Evolutionary conservation across 2,888 invertebrate genomes (phyloP).

Genomic region (Metopia argyrocephala): DNA sequence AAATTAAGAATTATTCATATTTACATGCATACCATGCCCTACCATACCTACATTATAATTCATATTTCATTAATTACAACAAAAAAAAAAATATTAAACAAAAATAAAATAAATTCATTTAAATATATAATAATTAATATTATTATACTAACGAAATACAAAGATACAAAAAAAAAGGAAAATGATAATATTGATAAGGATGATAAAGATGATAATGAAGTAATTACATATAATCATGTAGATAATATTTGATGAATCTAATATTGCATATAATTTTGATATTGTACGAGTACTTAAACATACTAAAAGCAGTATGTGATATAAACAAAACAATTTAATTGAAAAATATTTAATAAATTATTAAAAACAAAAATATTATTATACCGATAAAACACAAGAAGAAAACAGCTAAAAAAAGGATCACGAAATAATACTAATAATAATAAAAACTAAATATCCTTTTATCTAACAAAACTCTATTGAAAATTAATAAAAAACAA

Average conservation of each 20-base stretch:
- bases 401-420: conserved; percentile 34
- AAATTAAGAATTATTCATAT: conserved; percentile 61
- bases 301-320: conserved; percentile 54
- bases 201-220: background rate
- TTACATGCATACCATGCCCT: no score
- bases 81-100: background rate
- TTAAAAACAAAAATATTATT: conserved; percentile 22
- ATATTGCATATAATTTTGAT: conserved; percentile 62
- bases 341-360: background rate
- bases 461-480: conserved; percentile 29
- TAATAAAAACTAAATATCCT: background rate
- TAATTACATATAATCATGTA: conserved; percentile 50
- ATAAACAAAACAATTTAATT: conserved; percentile 27
- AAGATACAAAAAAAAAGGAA: conserved; percentile 4
- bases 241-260: conserved; percentile 57
- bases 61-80: conserved; percentile 37
- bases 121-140: background rate
- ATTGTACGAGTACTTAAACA: conserved; percentile 55
- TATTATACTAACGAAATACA: background rate
- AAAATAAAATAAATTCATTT: conserved; percentile 4
- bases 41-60: conserved; percentile 43
- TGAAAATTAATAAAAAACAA: conserved; percentile 21
- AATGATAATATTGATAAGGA: background rate
- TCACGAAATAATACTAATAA: background rate
- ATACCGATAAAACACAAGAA: conserved; percentile 26